Evolutionary conservation across 2,888 invertebrate species (phyloP).

Genomic region (Yponomeuta malinellus): DNA sequence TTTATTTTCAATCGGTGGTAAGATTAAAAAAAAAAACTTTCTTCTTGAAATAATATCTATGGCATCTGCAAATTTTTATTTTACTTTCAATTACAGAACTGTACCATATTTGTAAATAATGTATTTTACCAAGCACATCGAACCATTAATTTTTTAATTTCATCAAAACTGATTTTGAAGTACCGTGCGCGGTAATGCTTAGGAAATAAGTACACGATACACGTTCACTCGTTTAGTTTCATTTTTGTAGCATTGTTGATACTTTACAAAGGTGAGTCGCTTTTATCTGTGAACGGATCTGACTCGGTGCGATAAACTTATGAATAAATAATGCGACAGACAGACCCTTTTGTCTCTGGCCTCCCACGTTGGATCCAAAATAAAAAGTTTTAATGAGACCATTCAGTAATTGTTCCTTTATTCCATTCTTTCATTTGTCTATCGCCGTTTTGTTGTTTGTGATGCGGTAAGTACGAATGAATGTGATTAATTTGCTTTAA

Average conservation of each 20-base stretch:
- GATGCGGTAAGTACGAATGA: not conserved
- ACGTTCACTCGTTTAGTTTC: not conserved
- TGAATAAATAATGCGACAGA: conserved; percentile 28
- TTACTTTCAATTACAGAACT: too few relatives aligned
- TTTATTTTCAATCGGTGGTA: too few relatives aligned
- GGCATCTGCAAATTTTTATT: too few relatives aligned
- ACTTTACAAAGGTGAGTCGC: conserved; percentile 36
- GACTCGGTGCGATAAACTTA: conserved; percentile 26
- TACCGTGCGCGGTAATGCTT: too few relatives aligned
- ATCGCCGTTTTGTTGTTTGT: conserved; percentile 3
- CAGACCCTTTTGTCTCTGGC: conserved; percentile 36
- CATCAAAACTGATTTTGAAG: too few relatives aligned
- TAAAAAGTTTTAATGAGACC: conserved; percentile 40
- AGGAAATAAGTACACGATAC: too few relatives aligned
- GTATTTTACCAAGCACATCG: too few relatives aligned
- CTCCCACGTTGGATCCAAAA: conserved; percentile 39
- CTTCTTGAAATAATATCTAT: too few relatives aligned
- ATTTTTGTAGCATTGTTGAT: conserved; percentile 7
- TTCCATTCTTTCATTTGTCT: conserved; percentile 9
- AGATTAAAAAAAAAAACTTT: too few relatives aligned
- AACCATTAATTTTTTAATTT: too few relatives aligned
- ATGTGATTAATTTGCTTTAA: not conserved
- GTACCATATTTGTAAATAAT: too few relatives aligned
- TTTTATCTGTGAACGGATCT: conserved; percentile 27
- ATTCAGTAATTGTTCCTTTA: conserved; percentile 18